These are phyloP conservation scores for Macrochelys suwanniensis DNA, from an alignment of 2,797 vertebrate species.

Conservation along the genomic window DNA sequence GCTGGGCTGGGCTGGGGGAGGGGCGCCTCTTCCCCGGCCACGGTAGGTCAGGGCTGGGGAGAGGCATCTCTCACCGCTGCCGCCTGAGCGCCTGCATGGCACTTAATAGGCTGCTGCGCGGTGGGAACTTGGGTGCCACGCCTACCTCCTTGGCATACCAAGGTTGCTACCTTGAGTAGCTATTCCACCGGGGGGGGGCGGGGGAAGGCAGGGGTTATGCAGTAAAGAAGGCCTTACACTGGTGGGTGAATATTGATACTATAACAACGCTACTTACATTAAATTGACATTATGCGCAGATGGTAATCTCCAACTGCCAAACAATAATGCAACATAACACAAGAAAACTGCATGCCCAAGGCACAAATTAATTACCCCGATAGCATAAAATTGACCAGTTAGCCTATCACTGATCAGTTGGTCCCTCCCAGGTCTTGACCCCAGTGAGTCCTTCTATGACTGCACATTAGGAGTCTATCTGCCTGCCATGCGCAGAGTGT, in stretches of 20 bases:
- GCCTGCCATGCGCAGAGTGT: neutral
- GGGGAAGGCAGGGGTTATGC: neutral
- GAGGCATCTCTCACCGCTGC: too few species aligned
- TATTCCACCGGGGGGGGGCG: neutral
- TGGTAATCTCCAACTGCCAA: neutral
- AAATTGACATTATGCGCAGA: neutral
- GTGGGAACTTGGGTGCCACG: neutral
- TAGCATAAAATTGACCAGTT: neutral
- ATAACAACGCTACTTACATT: neutral
- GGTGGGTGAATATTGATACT: neutral
- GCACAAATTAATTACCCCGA: neutral
- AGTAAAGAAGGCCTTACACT: neutral
- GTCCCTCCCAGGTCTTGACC: neutral
- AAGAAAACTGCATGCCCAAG: neutral
- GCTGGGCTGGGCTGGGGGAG: too few species aligned
- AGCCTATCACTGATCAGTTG: neutral
- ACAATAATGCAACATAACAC: neutral
- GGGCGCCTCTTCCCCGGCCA: too few species aligned
- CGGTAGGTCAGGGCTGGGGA: too few species aligned
- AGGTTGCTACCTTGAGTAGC: neutral
- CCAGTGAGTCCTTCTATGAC: neutral
- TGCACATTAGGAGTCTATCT: neutral
- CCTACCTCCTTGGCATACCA: neutral
- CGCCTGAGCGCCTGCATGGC: too few species aligned
- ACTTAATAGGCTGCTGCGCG: too few species aligned